A percentile compares a stretch with the other conserved stretches of the same genome.
Evolutionary conservation across 2,888 invertebrate genomes (phyloP).

Genomic region (Temnothorax rugatulus): DNA sequence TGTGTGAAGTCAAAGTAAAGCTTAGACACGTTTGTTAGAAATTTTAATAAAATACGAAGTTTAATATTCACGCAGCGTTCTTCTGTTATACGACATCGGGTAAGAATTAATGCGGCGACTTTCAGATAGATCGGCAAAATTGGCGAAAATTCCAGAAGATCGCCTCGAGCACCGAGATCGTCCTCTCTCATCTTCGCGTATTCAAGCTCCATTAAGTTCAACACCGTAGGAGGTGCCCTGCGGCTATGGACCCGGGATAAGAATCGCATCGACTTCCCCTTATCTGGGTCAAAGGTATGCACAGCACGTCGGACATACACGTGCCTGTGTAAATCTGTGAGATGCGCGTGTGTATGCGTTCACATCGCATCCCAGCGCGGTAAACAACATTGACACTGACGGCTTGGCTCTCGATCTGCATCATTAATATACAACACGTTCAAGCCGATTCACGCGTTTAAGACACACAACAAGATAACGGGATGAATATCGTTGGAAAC

Average conservation of each 20-base stretch:
- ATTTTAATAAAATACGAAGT: slow-evolving; percentile 31
- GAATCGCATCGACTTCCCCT: slow-evolving; percentile 74
- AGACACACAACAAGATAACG: background rate
- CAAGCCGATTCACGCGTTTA: slow-evolving; percentile 3
- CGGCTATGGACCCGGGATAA: slow-evolving; percentile 70
- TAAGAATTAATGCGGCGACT: slow-evolving; percentile 38
- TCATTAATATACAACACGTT: slow-evolving; percentile 33
- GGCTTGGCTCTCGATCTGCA: slow-evolving; percentile 35
- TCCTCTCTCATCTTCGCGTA: slow-evolving; percentile 67
- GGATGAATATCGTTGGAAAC: slow-evolving; percentile 2
- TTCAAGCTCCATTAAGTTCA: slow-evolving; percentile 76
- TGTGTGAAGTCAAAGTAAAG: background rate
- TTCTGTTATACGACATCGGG: background rate
- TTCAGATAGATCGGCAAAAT: slow-evolving; percentile 46
- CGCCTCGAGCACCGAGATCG: slow-evolving; percentile 54
- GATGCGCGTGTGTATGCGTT: slow-evolving; percentile 5
- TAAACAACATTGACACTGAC: slow-evolving; percentile 74
- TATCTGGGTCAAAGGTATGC: slow-evolving; percentile 77
- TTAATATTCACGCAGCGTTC: background rate
- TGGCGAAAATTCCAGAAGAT: slow-evolving; percentile 59
- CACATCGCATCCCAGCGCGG: slow-evolving; percentile 55
- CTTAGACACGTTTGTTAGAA: background rate
- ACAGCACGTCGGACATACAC: background rate
- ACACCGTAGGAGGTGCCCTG: slow-evolving; percentile 60
- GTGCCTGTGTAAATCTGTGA: slow-evolving; percentile 1